Evolutionary conservation across 2,888 invertebrate species (phyloP), one percentile per base, ranked within the genome.

Genomic region (Drosophila trichaetosa): DNA sequence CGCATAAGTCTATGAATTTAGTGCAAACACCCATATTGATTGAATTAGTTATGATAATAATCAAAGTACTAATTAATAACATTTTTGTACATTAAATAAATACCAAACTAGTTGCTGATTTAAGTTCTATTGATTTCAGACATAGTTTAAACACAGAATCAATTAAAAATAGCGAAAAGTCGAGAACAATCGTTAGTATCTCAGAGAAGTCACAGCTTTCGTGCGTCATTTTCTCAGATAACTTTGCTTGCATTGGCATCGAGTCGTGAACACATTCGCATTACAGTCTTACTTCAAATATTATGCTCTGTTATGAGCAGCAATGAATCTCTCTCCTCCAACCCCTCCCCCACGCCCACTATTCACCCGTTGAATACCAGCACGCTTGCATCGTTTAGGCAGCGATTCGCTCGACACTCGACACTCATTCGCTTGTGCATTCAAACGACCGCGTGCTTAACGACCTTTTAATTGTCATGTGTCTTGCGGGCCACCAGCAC

Each of bases 401-500:
- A 29, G 7, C 34, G 34, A 54, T 36, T 54, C 24, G 11, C 54
- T 57, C 54, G 34, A 31, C 29, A 34, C 36, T 36, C 36, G 36
- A 27, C 36, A 29, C 36, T 56, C 61, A 64, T 57, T 76, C 73
- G 59, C 70, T 77, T 62, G 52, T 73, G 65, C 76, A 73, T 80
- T 76, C 67, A 69, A 62, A 62, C 75, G 76, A 76, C 75, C 80
- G 70, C 76, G 54, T 73, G 80, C 86, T 85, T 85, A 83, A 83
- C 88, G 86, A 76, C 88, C 73, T 83, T 83, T 83, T 83, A 83
- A 83, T 83, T 83, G 83, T 87, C 86, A 65, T 79, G 80, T 76
- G 80, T 79, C 69, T 79, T 69, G 67, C 63, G 79, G 34, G 13
- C 29, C 29, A 13, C 7, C 27, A 13, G 2, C 16, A 4, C 4